Evolutionary conservation across 2,888 invertebrate genomes (phyloP).

Genomic region (Lepidocyrtinus sp.): DNA sequence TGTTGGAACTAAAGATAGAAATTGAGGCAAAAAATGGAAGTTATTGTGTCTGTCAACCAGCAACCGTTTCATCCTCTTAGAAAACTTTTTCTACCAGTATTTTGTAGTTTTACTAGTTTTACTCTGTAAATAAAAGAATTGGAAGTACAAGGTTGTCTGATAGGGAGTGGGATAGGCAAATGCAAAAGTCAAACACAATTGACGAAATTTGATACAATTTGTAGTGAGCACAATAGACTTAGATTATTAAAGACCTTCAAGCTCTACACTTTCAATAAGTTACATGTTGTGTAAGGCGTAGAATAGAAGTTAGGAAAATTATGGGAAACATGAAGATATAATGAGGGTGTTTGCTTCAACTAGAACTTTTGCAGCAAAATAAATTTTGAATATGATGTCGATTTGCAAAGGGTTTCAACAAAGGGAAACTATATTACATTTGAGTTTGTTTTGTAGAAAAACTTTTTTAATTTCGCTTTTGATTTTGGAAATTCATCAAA

Average conservation of each 20-base stretch:
- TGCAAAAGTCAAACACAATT: constrained; percentile 58
- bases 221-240: constrained; percentile 26
- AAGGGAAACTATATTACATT: too few species aligned
- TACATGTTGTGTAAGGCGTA: neutral
- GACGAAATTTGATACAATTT: constrained; percentile 59
- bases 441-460: too few species aligned
- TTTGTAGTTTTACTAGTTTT: constrained; percentile 41
- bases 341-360: neutral
- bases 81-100: constrained; percentile 36
- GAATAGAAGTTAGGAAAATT: neutral
- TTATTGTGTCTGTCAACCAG: constrained; percentile 25
- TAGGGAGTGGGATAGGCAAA: constrained; percentile 9
- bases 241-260: too few species aligned
- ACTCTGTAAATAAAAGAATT: constrained; percentile 44
- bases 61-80: constrained; percentile 28
- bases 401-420: too few species aligned
- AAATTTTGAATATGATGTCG: too few species aligned
- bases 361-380: too few species aligned
- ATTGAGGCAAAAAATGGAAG: neutral
- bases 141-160: constrained; percentile 32
- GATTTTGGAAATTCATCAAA: too few species aligned
- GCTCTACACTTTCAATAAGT: too few species aligned
- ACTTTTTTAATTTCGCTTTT: too few species aligned
- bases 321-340: neutral
- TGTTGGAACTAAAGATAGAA: neutral